Conservation (phyloP, 2,797 vertebrate genomes). For the Tarsius wallacei region DNA sequence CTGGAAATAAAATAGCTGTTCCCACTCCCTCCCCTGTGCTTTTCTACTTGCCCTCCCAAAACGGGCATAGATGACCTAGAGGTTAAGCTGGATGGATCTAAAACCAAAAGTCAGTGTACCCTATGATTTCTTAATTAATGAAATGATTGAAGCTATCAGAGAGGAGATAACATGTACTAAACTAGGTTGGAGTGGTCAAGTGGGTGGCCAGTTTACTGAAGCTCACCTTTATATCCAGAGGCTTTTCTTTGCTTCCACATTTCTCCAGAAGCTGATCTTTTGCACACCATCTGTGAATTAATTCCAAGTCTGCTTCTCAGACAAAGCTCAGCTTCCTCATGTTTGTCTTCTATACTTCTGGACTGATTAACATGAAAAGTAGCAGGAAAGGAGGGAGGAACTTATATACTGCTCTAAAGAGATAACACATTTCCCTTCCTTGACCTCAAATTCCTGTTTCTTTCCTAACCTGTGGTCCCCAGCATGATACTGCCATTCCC, state of each 20-base stretch:
- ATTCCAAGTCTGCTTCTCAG: not conserved
- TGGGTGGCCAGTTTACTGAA: not conserved
- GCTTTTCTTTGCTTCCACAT: not conserved
- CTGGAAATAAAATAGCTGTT: not conserved
- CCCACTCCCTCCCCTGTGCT: not conserved
- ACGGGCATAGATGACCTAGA: not conserved
- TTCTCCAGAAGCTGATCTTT: not conserved
- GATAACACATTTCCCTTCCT: not conserved
- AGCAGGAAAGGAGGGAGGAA: not conserved
- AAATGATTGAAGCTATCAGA: not conserved
- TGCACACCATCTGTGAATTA: not conserved
- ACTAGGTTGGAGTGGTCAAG: not conserved
- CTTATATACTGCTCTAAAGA: not conserved
- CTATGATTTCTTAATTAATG: not conserved
- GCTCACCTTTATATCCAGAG: constrained; percentile 46
- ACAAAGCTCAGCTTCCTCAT: not conserved
- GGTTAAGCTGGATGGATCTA: not conserved
- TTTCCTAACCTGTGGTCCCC: not conserved
- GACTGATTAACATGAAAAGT: not conserved
- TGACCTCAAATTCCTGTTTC: not conserved
- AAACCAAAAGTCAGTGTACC: not conserved
- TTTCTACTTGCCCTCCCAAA: not conserved
- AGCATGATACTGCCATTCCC: not conserved
- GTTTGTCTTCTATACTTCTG: not conserved
- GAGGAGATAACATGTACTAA: not conserved